Percentiles rank a stretch among this genome's conserved stretches.
Evolutionary conservation across 1,140 invertebrate species (phyloP).

Genomic region (Meloidogyne chitwoodi): DNA sequence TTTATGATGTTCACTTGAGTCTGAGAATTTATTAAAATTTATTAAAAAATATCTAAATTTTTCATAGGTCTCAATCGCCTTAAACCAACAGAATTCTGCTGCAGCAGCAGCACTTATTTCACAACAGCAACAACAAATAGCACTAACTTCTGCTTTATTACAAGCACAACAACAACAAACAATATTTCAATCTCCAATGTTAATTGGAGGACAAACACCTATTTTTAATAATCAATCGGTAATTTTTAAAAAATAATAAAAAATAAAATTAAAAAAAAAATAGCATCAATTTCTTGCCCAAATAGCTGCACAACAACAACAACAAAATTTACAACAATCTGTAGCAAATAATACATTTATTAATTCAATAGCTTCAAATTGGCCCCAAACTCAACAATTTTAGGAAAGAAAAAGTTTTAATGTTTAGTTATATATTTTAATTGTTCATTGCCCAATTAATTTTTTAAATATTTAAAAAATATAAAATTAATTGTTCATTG

Average conservation of each 20-base stretch:
- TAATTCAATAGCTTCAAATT: not conserved
- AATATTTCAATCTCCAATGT: not conserved
- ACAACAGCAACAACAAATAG: slow-evolving; percentile 9
- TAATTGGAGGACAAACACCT: not conserved
- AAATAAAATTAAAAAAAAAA: not conserved
- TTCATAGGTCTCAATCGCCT: not conserved
- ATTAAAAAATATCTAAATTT: too few relatives aligned
- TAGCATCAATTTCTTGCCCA: not conserved
- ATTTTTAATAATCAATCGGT: not conserved
- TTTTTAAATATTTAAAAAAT: too few relatives aligned
- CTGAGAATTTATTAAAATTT: too few relatives aligned
- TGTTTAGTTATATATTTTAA: too few relatives aligned
- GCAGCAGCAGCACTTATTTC: not conserved
- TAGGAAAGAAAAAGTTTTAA: not conserved
- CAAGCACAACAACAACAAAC: slow-evolving; percentile 3
- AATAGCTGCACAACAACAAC: not conserved
- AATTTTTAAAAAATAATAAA: not conserved
- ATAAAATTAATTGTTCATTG: too few relatives aligned
- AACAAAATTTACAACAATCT: not conserved
- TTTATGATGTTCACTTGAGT: too few relatives aligned
- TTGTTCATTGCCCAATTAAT: too few relatives aligned
- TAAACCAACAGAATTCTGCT: slow-evolving; percentile 7
- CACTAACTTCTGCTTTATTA: not conserved
- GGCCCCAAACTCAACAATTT: not conserved
- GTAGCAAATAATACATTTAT: not conserved